Base-by-base conservation (phyloP, 2,113 vertebrate species). In the Myxocyprinus asiaticus region DNA sequence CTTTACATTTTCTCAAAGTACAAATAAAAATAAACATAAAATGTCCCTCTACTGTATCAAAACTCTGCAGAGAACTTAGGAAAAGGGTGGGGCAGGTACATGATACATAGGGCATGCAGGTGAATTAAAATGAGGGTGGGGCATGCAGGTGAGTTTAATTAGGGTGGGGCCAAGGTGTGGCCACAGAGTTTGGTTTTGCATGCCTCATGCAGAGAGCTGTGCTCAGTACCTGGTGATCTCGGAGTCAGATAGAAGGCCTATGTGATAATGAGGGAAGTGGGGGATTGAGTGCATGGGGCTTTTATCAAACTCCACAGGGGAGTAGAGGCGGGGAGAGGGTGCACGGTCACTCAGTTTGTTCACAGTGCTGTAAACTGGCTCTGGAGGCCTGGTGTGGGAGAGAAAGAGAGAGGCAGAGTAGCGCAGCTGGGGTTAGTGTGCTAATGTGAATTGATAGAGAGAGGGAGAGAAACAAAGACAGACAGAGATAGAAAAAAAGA, bases 301-400 rank as follows among this genome's bases (percentile, higher is more conserved):
- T 95, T 96, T 97, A 93, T 96, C 95, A 89, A 94, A 96, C 89
- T 98, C 96, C 89, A 97, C 88, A 83, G 95, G 96, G 92, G 95
- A 98, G 94, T 96, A 97, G 92, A 96, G 96, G 88, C 94, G 94
- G 91, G 96, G 95, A 92, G 96, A 97, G 91, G 95, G 93, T 90
- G 92, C 94, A 90, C 95, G 96, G 92, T 98, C 97, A 94, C 95
- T 95, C 83, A 96, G 93, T 96, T 98, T 98, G 95, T 98, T 98
- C 94, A 98, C 96, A 96, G 96, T 98, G 97, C 96, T 98, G 96
- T 97, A 98, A 95, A 98, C 96, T 71, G 96, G 97, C 94, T 98
- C 96, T 87, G 96, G 95, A 93, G 95, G 95, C 96, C 97, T 98
- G 90, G 90, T 93, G 87, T 90, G 87, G 89, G 91, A 89, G 79